These are phyloP conservation scores for Pseudanteris insignis DNA, from an alignment of 2,888 invertebrate species.

Conservation along the genomic window DNA sequence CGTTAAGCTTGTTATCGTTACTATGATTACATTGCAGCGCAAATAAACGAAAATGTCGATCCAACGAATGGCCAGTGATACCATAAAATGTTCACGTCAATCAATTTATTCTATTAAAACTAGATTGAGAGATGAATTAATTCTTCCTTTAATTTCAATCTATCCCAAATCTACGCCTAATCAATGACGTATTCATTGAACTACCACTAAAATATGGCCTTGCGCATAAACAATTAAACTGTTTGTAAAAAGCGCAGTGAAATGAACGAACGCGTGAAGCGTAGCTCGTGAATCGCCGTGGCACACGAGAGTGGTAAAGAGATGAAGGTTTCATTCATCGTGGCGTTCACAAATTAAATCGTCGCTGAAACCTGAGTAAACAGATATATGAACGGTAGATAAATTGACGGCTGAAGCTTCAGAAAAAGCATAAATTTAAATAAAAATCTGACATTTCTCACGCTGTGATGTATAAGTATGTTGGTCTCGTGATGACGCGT, in stretches of 20 bases:
- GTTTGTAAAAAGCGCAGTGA: too few species aligned
- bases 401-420: slow-evolving; percentile 17
- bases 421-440: slow-evolving; percentile 35
- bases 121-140: too few species aligned
- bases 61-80: not conserved
- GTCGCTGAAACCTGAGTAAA: slow-evolving; percentile 15
- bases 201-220: too few species aligned
- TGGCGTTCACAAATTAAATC: slow-evolving; percentile 22
- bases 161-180: too few species aligned
- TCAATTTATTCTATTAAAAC: too few species aligned
- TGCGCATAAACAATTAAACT: too few species aligned
- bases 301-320: too few species aligned
- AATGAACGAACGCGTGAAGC: too few species aligned
- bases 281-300: too few species aligned
- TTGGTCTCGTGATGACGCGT: slow-evolving; percentile 35
- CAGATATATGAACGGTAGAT: slow-evolving; percentile 28
- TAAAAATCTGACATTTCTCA: slow-evolving; percentile 35
- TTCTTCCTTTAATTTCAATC: too few species aligned
- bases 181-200: too few species aligned
- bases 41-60: not conserved
- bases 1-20: not conserved
- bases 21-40: slow-evolving; percentile 16
- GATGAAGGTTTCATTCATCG: not conserved
- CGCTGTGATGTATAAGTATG: slow-evolving; percentile 35
- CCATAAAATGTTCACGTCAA: too few species aligned